Base-by-base conservation (phyloP, 2,797 vertebrate genomes). In the Centropyge bicolor region DNA sequence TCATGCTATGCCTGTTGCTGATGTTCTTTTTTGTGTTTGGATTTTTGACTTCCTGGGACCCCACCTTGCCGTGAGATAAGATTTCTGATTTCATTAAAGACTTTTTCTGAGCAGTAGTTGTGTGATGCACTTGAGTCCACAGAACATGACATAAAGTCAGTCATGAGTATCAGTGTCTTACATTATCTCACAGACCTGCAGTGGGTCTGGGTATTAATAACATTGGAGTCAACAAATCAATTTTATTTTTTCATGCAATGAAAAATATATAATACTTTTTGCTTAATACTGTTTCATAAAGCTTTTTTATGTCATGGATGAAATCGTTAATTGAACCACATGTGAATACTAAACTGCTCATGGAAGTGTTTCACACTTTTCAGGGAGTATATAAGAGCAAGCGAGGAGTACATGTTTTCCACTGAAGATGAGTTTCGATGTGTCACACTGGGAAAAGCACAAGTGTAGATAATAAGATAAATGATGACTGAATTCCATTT, bases 261-360 rank as follows among this genome's bases (percentile, higher is more conserved):
- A 68, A 81, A 84, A 72, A 72, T 45, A 20, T 63, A 31, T 70
- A 83, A 66, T 74, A 73, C n/a, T 65, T 2, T 59, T 38, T 76
- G 9, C 5, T 74, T 77, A 85, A 90, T 70, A 81, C 78, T 88
- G 63, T 38, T 63, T 63, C 8, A 71, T 45, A 55, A 52, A 52
- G 22, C 27, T 1, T 62, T 43, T 40, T 40, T 27, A 43, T 27
- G 4, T 11, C 54, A 14, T 13, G 20, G 19, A 22, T 35, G 4
- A 20, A 41, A 14, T 17, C 8, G 2, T 31, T 6, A 11, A 48
- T 24, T 68, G 10, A 5, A 63, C 51, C 27, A 54, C 13, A 27
- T 41, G 3, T 54, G 27, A 52, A 19, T 36, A 22, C 3, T 20
- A 4, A 20, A n/a, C 35, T 43, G 46, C 8, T 52, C 27, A 41